Evolutionary conservation across 1,140 invertebrate genomes (phyloP), one percentile per base, ranked within the genome.

Genomic region (Hetaerina americana): DNA sequence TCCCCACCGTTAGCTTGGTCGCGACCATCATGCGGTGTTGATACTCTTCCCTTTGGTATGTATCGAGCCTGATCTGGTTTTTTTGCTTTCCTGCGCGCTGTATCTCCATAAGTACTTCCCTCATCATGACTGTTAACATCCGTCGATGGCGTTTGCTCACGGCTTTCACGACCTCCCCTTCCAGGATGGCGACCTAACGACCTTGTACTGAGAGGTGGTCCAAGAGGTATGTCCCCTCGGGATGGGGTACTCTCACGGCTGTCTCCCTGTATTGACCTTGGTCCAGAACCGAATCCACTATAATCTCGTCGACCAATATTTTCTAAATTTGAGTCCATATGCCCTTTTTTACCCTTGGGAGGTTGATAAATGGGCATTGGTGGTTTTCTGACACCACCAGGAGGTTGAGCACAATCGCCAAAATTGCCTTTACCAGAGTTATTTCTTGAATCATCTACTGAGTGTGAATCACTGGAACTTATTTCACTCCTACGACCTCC

Each of bases 31-130:
- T 81, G 81, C 73, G 82, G 77, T 72, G 82, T 80, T 78, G 84
- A 82, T 73, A 84, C 83, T 40, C 84, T 78, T 75, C 82, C 81
- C 77, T 84, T 84, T 25, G 84, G 84, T 73, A 86, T 80, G 75
- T 86, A 87, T 27, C 85, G 77, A 49, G 77, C 78, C 75, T 85
- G 82, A 74, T 87, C 85, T 40, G 85, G 85, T 77, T 86, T 87
- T 77, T 83, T 85, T 71, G 72, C 78, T 74, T 80, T 83, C 72
- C 75, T 82, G 27, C 77, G 77, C 77, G 76, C 77, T 79, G 12
- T 75, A 78, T 72, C 78, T 79, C 66, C 77, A 75, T 71, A 75
- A 66, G 74, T 74, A 66, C 76, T 78, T 73, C 76, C 72, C 29
- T 77, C 72, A 71, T 79, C 77, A 28, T 68, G 40, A 57, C 77